Percentiles rank a stretch among this genome's conserved stretches.
These are phyloP conservation scores for Leptinotarsa rubiginosa DNA, from an alignment of 2,888 invertebrate genomes.

Conservation along the genomic window DNA sequence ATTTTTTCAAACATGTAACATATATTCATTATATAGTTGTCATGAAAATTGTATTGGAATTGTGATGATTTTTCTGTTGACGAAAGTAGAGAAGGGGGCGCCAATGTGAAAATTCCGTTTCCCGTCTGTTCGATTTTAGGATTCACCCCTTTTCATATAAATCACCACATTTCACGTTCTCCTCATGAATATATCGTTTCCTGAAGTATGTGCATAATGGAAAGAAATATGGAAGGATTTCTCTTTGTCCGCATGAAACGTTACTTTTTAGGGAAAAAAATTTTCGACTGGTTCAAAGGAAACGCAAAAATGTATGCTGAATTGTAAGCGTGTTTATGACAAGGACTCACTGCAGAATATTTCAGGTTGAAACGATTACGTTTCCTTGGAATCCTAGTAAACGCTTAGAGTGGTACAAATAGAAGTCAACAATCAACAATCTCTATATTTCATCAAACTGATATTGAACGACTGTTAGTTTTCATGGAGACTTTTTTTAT, in stretches of 20 bases:
- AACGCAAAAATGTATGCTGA: not conserved
- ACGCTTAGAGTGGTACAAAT: no score
- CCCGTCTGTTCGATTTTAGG: slow-evolving; percentile 14
- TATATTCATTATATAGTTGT: no score
- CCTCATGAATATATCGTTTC: slow-evolving; percentile 21
- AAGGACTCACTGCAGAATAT: not conserved
- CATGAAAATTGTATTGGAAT: not conserved
- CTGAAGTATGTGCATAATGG: slow-evolving; percentile 17
- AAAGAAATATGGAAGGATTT: slow-evolving; percentile 16
- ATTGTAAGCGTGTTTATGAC: not conserved
- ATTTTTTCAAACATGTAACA: no score
- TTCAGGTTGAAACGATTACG: not conserved
- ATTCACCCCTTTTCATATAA: slow-evolving; percentile 21
- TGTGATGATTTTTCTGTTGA: slow-evolving; percentile 3
- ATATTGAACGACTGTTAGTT: no score
- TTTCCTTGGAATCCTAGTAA: not conserved
- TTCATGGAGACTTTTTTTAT: no score
- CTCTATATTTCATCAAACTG: no score
- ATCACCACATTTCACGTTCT: slow-evolving; percentile 19
- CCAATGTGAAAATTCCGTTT: slow-evolving; percentile 14
- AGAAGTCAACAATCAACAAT: no score
- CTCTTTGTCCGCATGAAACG: not conserved
- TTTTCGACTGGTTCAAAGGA: not conserved
- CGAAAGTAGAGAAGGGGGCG: not conserved
- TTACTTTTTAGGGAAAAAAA: not conserved